Conservation (phyloP, 2,888 invertebrate species). For the Euzophera pinguis region DNA sequence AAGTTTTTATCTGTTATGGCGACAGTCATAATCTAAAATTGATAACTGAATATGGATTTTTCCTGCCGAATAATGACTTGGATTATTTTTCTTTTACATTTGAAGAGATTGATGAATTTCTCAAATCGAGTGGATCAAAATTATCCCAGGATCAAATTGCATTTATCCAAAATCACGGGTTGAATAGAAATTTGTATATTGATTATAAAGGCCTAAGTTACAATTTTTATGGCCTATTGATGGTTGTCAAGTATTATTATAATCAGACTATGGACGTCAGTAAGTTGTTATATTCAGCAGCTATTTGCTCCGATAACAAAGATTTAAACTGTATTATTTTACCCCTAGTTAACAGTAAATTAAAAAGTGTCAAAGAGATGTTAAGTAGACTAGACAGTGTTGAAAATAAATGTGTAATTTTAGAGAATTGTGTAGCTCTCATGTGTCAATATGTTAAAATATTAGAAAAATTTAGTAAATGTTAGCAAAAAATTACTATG, state of each 20-base stretch:
- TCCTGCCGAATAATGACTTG: slow-evolving; percentile 82
- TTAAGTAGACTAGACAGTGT: slow-evolving; percentile 46
- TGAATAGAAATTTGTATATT: slow-evolving; percentile 82
- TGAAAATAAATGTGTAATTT: slow-evolving; percentile 47
- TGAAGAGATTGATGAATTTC: slow-evolving; percentile 69
- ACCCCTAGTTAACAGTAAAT: slow-evolving; percentile 56
- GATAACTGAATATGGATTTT: slow-evolving; percentile 94
- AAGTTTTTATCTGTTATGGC: slow-evolving; percentile 95
- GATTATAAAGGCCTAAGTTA: slow-evolving; percentile 82
- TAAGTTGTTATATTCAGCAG: slow-evolving; percentile 66
- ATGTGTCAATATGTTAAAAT: slow-evolving; percentile 70
- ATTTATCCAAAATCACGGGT: slow-evolving; percentile 82
- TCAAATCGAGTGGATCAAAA: slow-evolving; percentile 47
- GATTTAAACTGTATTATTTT: slow-evolving; percentile 57
- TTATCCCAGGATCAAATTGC: slow-evolving; percentile 80
- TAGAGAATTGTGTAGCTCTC: slow-evolving; percentile 66
- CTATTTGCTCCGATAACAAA: slow-evolving; percentile 58
- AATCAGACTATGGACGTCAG: slow-evolving; percentile 58
- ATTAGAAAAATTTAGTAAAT: slow-evolving; percentile 75
- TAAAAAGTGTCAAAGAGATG: slow-evolving; percentile 45
- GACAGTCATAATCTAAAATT: slow-evolving; percentile 88
- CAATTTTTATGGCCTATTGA: slow-evolving; percentile 78
- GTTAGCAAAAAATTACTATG: slow-evolving; percentile 40
- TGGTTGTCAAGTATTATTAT: slow-evolving; percentile 70
- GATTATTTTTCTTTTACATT: slow-evolving; percentile 83